Percentiles rank a stretch among this genome's conserved stretches.
Conservation (phyloP, 30 jellyfish, hydroid and myxozoan species). For the Aurelia sp. region DNA sequence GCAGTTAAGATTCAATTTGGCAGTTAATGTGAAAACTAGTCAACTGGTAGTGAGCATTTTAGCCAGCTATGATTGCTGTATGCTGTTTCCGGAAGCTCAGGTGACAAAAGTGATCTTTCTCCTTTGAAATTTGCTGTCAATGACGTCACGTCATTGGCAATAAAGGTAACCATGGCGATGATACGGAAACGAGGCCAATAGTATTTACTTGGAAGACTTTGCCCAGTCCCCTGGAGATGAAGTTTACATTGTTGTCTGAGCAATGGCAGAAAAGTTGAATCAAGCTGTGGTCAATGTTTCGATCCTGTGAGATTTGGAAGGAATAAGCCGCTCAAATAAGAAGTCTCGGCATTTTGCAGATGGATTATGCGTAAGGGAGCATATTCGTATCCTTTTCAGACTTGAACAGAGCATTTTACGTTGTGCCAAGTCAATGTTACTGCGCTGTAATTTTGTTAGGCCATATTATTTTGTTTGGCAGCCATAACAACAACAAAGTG, state of each 20-base stretch:
- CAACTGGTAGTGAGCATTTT: too few species aligned
- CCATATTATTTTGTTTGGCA: too few species aligned
- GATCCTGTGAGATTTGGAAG: neutral
- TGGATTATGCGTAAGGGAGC: constrained; percentile 89
- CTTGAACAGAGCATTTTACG: neutral
- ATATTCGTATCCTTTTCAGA: constrained; percentile 70
- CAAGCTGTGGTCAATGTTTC: neutral
- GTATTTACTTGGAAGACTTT: neutral
- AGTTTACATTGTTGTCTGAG: constrained; percentile 45
- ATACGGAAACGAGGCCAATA: constrained; percentile 8
- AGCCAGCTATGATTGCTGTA: too few species aligned
- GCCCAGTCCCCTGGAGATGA: constrained; percentile 5
- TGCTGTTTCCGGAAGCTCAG: too few species aligned
- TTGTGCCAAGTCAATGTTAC: neutral
- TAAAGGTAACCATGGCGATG: neutral
- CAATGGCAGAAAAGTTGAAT: constrained; percentile 30
- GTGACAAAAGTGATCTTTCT: too few species aligned
- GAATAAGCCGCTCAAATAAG: neutral
- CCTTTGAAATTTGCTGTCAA: too few species aligned
- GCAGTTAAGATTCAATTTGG: too few species aligned
- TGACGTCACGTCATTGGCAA: too few species aligned
- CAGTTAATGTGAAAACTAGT: too few species aligned
- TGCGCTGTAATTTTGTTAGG: neutral
- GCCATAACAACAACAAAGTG: too few species aligned
- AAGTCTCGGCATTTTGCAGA: neutral